Evolutionary conservation across 2,888 invertebrate species (phyloP).

Genomic region (Lasioglossum lativentre): DNA sequence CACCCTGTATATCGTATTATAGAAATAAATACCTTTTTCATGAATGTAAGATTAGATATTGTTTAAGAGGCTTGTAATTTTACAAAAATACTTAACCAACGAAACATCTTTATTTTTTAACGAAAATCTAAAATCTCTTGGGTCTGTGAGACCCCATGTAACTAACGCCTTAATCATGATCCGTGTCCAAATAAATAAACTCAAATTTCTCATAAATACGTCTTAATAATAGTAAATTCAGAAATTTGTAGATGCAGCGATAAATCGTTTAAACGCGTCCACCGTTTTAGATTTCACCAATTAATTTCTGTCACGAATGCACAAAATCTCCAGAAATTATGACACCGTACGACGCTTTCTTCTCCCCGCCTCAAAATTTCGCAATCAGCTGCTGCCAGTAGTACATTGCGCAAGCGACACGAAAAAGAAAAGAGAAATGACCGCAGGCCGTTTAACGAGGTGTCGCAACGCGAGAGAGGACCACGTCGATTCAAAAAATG

Average conservation of each 20-base stretch:
- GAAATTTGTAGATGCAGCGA: background rate
- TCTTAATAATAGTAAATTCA: background rate
- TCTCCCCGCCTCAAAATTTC: background rate
- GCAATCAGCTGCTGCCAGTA: conserved; percentile 1
- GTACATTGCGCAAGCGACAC: conserved; percentile 50
- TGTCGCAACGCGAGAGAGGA: conserved; percentile 19
- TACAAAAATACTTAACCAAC: too few species aligned
- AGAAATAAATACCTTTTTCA: too few species aligned
- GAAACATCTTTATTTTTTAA: too few species aligned
- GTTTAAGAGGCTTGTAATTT: too few species aligned
- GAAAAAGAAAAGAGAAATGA: conserved; percentile 1
- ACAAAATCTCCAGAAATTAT: background rate
- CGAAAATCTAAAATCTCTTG: too few species aligned
- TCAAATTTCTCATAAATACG: too few species aligned
- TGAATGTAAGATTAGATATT: too few species aligned
- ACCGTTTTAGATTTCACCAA: background rate
- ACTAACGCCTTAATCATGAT: too few species aligned
- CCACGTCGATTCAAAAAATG: conserved; percentile 17
- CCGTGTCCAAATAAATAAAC: background rate
- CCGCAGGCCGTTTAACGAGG: conserved; percentile 3
- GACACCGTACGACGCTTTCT: background rate
- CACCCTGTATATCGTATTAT: too few species aligned
- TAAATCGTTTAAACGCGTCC: background rate
- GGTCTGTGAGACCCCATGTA: too few species aligned
- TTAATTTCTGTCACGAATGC: background rate